A percentile compares a stretch with the other conserved stretches of the same genome.
Evolutionary conservation across 2,888 invertebrate genomes (phyloP).

Genomic region (Synergus laeviventris): DNA sequence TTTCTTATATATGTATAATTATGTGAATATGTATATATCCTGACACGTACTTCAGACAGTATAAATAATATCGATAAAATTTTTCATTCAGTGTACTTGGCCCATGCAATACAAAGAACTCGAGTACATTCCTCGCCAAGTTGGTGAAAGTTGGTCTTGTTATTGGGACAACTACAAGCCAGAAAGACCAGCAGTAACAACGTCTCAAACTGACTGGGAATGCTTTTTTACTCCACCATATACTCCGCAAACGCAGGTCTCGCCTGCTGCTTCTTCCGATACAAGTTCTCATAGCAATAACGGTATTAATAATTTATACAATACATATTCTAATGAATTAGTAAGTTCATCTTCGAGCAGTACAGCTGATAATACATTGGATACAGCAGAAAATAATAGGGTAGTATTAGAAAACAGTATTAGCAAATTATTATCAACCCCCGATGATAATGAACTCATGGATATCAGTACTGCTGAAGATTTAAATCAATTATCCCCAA

Average conservation of each 20-base stretch:
- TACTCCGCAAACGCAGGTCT: constrained; percentile 20
- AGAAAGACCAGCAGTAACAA: constrained; percentile 33
- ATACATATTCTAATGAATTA: constrained; percentile 13
- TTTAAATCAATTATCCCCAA: neutral
- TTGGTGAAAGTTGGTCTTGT: constrained; percentile 53
- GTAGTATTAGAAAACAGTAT: constrained; percentile 2
- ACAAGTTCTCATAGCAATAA: constrained; percentile 24
- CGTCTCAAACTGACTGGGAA: constrained; percentile 20
- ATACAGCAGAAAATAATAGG: neutral
- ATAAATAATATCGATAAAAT: constrained; percentile 16
- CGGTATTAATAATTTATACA: neutral
- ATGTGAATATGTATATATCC: too few relatives aligned
- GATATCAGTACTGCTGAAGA: neutral
- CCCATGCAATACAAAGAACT: constrained; percentile 58
- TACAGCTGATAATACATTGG: neutral
- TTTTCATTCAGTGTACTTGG: constrained; percentile 59
- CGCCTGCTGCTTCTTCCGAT: constrained; percentile 21
- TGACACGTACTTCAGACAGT: too few relatives aligned
- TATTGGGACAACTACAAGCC: constrained; percentile 54
- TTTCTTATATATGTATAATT: too few relatives aligned
- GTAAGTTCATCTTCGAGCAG: neutral
- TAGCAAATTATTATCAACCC: neutral
- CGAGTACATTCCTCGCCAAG: constrained; percentile 44
- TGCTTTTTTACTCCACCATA: constrained; percentile 39
- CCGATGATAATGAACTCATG: neutral